Evolutionary conservation across 1,140 invertebrate species (phyloP).

Genomic region (Neodiprion fabricii): DNA sequence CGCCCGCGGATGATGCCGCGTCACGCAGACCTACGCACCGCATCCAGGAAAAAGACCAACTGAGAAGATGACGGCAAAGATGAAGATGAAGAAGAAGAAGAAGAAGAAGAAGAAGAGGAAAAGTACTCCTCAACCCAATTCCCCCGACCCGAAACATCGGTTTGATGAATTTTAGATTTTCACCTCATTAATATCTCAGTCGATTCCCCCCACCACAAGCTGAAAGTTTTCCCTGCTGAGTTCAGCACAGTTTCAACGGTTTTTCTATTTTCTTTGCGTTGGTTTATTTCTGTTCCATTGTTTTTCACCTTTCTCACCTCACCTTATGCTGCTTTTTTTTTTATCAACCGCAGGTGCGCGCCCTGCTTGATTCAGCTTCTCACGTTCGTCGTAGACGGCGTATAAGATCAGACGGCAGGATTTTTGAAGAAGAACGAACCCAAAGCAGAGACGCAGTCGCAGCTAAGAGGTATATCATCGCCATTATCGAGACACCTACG

Average conservation of each 20-base stretch:
- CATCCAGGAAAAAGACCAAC: neutral
- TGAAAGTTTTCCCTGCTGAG: neutral
- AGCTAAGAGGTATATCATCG: constrained; percentile 2
- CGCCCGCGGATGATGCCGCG: neutral
- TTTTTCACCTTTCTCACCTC: neutral
- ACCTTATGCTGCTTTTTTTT: neutral
- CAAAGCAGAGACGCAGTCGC: neutral
- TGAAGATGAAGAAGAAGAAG: neutral
- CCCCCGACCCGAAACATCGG: constrained; percentile 24
- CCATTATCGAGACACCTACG: neutral
- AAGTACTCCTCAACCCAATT: constrained; percentile 32
- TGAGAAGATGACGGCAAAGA: neutral
- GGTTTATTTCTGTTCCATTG: neutral
- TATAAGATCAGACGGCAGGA: neutral
- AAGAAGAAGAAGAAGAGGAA: neutral
- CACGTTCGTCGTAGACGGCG: too few species aligned
- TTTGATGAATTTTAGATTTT: constrained; percentile 54
- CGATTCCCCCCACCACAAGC: constrained; percentile 24
- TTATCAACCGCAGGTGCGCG: neutral
- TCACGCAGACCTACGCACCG: neutral
- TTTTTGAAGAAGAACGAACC: neutral
- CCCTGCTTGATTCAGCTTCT: too few species aligned
- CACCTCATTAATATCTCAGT: constrained; percentile 43
- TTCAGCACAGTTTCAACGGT: too few species aligned
- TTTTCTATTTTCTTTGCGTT: constrained; percentile 11